These are phyloP conservation scores for Balearica regulorum DNA, from an alignment of 2,797 vertebrate species.

Conservation along the genomic window DNA sequence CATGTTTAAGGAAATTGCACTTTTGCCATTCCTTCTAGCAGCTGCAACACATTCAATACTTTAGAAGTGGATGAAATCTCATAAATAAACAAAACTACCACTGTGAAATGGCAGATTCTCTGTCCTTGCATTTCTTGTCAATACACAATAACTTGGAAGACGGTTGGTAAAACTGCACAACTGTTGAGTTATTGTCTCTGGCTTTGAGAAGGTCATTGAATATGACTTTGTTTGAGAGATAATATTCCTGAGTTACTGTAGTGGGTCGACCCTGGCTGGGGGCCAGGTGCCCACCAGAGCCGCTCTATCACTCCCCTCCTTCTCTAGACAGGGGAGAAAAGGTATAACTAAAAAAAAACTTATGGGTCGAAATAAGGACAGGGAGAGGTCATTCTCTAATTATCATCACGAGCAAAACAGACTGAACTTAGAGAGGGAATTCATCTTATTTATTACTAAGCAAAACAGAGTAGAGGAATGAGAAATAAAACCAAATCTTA, in stretches of 20 bases:
- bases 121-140: neutral
- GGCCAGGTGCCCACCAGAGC: no score
- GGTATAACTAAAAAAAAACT: no score
- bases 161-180: neutral
- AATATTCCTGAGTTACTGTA: neutral
- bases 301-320: no score
- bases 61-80: neutral
- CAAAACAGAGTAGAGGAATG: no score
- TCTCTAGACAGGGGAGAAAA: no score
- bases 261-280: no score
- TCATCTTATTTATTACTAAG: no score
- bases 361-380: no score
- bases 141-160: neutral
- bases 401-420: no score
- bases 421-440: no score
- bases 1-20: neutral
- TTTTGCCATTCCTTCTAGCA: neutral
- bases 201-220: neutral
- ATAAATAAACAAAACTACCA: neutral
- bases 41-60: neutral
- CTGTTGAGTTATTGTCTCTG: neutral
- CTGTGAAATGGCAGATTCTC: neutral
- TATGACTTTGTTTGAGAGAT: neutral
- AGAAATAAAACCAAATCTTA: no score
- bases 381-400: no score